Base-by-base conservation (phyloP, 2,888 invertebrate species). In the Drosophila atripex region DNA sequence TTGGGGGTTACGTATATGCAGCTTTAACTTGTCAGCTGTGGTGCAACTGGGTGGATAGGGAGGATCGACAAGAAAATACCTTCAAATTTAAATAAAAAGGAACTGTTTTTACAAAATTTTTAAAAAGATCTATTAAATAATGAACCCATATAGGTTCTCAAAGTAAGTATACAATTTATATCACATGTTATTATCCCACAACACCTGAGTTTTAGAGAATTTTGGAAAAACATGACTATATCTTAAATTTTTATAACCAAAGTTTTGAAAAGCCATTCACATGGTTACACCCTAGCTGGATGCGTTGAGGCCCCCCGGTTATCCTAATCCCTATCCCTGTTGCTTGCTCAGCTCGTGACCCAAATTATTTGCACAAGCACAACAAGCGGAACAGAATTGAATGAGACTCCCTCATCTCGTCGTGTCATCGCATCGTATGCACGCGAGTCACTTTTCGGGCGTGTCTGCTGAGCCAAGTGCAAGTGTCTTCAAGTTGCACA, bases 361-460 rank as follows among this genome's bases (percentile, higher is more conserved):
- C 77, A 84, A 88, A 87, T 84, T 69, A 75, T 78, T 76, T 78
- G 63, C 79, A 80, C 75, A 78, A 76, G 76, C 71, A 73, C 65
- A 75, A 51, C 51, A 43, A 43, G 43, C 43, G 43, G 21, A 43
- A 21, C 43, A 18, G 25, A 49, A 46, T 41, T 45, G 38, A 51
- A 46, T 58, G 53, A 68, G 28, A 50, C 39, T 63, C 45, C 39
- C 32, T 7, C 35, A 35, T 35, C 35, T 35, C 35, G n/a, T n/a
- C 35, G 35, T n/a, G n/a, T 35, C 35, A n/a, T n/a, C 35, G 14
- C 39, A 41, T 53, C 52, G 61, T 7, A 11, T 41, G 38, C 35
- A 11, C 38, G 35, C 18, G 51, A 59, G 30, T 57, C 54, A 61
- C 60, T 39, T 56, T 71, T 66, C 49, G 71, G 69, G 38, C 66